A percentile compares a stretch with the other conserved stretches of the same genome.
Evolutionary conservation across 2,888 invertebrate genomes (phyloP).

Genomic region (Tuberolachnus salignus): DNA sequence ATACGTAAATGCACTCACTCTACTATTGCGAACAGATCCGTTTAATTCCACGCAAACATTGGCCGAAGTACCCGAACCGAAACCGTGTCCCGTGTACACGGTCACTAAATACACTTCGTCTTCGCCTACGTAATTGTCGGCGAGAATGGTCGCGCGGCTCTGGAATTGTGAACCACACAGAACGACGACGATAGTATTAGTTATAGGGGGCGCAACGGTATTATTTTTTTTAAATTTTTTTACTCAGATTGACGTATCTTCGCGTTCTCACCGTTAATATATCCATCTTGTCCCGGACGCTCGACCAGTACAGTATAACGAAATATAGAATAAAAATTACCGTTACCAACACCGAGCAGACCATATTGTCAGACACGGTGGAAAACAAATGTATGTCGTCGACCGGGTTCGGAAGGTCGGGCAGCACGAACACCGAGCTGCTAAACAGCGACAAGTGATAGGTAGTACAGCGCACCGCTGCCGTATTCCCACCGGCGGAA

Average conservation of each 20-base stretch:
- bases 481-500: neutral
- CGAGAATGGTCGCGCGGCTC: constrained; percentile 57
- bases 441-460: constrained; percentile 59
- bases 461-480: constrained; percentile 15
- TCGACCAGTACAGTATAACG: constrained; percentile 57
- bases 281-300: constrained; percentile 57
- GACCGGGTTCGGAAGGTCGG: constrained; percentile 57
- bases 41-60: constrained; percentile 59
- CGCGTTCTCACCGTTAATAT: constrained; percentile 43
- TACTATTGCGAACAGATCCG: constrained; percentile 56
- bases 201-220: too few relatives aligned
- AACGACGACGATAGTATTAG: neutral
- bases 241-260: too few relatives aligned
- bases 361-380: constrained; percentile 58
- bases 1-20: constrained; percentile 29
- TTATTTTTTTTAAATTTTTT: too few relatives aligned
- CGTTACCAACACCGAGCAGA: constrained; percentile 57
- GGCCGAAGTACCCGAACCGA: constrained; percentile 59
- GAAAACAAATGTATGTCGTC: constrained; percentile 58
- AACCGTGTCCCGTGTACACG: constrained; percentile 59
- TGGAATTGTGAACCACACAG: constrained; percentile 2
- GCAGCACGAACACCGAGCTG: constrained; percentile 57
- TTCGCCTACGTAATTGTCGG: constrained; percentile 59
- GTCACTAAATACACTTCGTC: constrained; percentile 58
- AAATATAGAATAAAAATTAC: constrained; percentile 57